Evolutionary conservation across 2,797 vertebrate species (phyloP), one percentile per base, ranked within the genome.

Genomic region (Silurus aristotelis): DNA sequence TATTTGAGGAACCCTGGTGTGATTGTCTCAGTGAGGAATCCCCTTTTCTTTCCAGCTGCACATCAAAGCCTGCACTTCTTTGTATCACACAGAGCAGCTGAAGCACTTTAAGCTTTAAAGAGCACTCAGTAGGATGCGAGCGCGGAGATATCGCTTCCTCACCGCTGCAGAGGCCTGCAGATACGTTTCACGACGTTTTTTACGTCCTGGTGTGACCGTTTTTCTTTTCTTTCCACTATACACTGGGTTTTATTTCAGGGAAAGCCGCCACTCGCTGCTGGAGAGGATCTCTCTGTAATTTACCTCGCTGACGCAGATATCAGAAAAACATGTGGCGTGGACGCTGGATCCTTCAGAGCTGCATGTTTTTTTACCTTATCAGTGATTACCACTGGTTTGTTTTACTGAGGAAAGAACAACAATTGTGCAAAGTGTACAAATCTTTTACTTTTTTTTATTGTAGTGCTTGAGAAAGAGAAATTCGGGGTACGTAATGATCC

Each of bases 21-120:
- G 17, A 38, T 77, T 94, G 93, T 94, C 92, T 93, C 90, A 77
- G 85, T 64, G 46, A 61, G 67, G 88, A 91, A 91, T 89, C 88
- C 90, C 90, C 85, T 88, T 92, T 93, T 90, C 91, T 89, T 60
- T 77, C 17, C 5, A 10, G 56, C 92, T 93, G 91, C 92, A 93
- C 93, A 93, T 94, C 89, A 93, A 94, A 94, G 93, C 90, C 31
- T 6, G 66, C 72, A 61, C 52, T 83, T 43, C 72, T 78, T 83
- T 78, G 56, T 81, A 77, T 71, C 52, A 70, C 20, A 77, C 55
- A 86, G 43, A 85, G 76, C 63, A 83, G 73, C 67, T 85, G 67
- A 75, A 87, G 84, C 71, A 60, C 73, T 85, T 75, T 73, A 71
- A 64, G 72, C 66, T 63, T 25, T 80, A 84, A 56, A 52, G 25